Evolutionary conservation across 2,113 vertebrate genomes (phyloP).

Genomic region (Psophia crepitans): DNA sequence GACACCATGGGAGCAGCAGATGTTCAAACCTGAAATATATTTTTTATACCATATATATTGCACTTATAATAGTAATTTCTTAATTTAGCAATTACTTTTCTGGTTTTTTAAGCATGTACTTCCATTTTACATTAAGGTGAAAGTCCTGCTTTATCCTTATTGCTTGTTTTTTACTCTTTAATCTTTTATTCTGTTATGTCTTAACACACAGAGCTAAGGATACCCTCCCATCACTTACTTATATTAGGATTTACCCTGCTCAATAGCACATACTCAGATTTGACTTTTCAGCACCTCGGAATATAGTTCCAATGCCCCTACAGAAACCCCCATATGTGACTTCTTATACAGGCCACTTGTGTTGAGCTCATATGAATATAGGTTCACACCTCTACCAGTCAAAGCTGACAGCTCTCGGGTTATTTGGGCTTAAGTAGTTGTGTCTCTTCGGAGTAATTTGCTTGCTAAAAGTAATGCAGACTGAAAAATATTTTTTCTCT

Average conservation of each 20-base stretch:
- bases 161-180: neutral
- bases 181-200: neutral
- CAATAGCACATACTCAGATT: neutral
- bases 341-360: neutral
- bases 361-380: no score
- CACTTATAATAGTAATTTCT: neutral
- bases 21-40: neutral
- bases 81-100: neutral
- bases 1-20: neutral
- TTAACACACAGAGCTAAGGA: neutral
- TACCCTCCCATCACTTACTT: neutral
- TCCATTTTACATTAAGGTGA: neutral
- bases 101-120: neutral
- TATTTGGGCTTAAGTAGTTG: neutral
- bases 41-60: neutral
- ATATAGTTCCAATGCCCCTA: neutral
- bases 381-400: neutral
- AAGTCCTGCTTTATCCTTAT: neutral
- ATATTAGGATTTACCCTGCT: neutral
- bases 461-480: neutral
- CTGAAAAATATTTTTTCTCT: neutral
- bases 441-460: neutral
- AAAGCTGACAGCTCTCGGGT: neutral
- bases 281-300: neutral
- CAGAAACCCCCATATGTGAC: neutral